Conservation (phyloP, 2,888 invertebrate species). For the Brachypalpus laphriformis region DNA sequence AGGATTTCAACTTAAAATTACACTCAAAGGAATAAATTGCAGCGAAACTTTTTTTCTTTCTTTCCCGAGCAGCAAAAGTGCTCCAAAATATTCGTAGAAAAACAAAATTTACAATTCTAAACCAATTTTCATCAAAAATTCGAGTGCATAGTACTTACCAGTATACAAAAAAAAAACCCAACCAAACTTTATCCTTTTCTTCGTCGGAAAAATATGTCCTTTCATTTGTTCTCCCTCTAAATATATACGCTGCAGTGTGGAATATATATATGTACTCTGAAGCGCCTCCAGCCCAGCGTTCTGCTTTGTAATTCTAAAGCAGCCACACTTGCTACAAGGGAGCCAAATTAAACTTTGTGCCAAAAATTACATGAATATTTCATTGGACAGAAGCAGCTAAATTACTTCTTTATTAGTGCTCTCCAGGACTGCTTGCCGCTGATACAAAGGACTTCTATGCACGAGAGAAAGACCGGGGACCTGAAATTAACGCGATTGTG, state of each 20-base stretch:
- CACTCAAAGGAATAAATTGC: constrained; percentile 46
- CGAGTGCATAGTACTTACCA: constrained; percentile 35
- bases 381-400: constrained; percentile 32
- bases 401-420: constrained; percentile 48
- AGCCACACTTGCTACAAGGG: constrained; percentile 2
- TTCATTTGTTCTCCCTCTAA: not conserved
- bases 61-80: not conserved
- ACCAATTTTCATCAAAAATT: constrained; percentile 44
- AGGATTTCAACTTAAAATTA: not conserved
- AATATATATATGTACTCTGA: not conserved
- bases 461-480: not conserved
- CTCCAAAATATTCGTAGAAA: constrained; percentile 12
- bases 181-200: constrained; percentile 45
- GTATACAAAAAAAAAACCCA: not conserved
- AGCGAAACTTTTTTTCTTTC: constrained; percentile 16
- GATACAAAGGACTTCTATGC: not conserved
- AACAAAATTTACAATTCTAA: constrained; percentile 50
- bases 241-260: not conserved
- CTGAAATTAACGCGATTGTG: constrained; percentile 31
- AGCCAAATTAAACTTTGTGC: constrained; percentile 48
- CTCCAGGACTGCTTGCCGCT: not conserved
- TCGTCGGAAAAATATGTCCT: not conserved
- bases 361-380: constrained; percentile 70
- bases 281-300: not conserved
- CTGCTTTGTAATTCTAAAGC: constrained; percentile 30